phyloP scores from a whole-genome alignment of 2,797 vertebrate genomes.

The Lithobates sylvaticus region DNA sequence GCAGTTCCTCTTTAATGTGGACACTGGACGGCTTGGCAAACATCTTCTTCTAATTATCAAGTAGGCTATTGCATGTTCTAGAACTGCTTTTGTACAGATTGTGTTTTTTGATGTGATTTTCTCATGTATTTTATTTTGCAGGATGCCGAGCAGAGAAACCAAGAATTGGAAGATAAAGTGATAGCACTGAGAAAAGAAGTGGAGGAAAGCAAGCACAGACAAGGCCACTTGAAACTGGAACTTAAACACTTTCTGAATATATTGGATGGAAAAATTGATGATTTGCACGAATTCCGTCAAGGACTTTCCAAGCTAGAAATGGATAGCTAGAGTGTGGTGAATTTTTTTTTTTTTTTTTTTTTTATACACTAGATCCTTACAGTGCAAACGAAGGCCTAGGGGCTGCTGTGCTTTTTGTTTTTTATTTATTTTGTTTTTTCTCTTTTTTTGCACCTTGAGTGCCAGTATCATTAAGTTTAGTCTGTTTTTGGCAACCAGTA shows the following conservation, averaged over 20 bases:
- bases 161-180: constrained; percentile 86
- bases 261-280: constrained; percentile 94
- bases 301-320: constrained; percentile 91
- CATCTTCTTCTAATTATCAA: too few species aligned
- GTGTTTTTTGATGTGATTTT: background rate
- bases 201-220: constrained; percentile 87
- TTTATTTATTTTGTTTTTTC: background rate
- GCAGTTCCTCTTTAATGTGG: too few species aligned
- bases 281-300: constrained; percentile 93
- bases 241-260: constrained; percentile 94
- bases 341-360: constrained; percentile 15
- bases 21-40: too few species aligned
- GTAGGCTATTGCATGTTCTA: background rate
- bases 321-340: constrained; percentile 80
- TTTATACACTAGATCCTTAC: constrained; percentile 23
- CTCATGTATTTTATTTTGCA: constrained; percentile 66
- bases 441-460: constrained; percentile 31
- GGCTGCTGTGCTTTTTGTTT: constrained; percentile 23
- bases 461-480: constrained; percentile 32
- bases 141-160: constrained; percentile 88
- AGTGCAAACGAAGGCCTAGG: constrained; percentile 43
- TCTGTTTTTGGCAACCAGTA: constrained; percentile 47
- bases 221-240: constrained; percentile 90
- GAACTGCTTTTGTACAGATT: background rate
- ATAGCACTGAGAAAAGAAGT: constrained; percentile 84